Evolutionary conservation across 2,797 vertebrate genomes (phyloP), one percentile per base, ranked within the genome.

Genomic region (Hippoglossus hippoglossus): DNA sequence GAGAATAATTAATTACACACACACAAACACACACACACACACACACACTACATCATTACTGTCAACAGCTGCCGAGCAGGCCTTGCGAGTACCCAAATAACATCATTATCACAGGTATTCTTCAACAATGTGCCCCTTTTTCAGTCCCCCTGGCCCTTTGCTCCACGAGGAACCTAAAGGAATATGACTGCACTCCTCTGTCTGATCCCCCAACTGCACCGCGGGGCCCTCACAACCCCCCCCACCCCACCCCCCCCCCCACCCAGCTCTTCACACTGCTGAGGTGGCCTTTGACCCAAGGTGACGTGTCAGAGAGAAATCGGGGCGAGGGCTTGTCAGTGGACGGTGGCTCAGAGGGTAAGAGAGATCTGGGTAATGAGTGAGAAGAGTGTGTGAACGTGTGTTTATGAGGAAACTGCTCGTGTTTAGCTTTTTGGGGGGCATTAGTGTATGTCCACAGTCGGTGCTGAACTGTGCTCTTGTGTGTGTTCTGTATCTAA

Each of bases 91-190:
- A 84, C 84, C 89, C 83, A 88, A 92, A 93, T 87, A 92, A 91
- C 90, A 91, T 91, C 84, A 92, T 92, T 93, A 93, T 92, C 88
- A 86, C 87, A 90, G 90, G 89, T 84, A 88, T 93, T 93, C 86
- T 89, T 92, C 82, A 92, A 89, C 89, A 90, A 75, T 64, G 73
- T 88, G 84, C 79, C 89, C 87, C 89, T 73, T 84, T 81, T 10
- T 80, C 72, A 75, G 84, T 82, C 77, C 86, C 82, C 57, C 83
- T 63, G 76, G 82, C 81, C 86, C 72, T 87, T 80, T 70, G 80
- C 85, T 82, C 80, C 63, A 82, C 63, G 70, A 81, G 80, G 83
- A 91, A 85, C 84, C 77, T 75, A 80, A 75, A 81, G 71, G 77
- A 83, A 82, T 82, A 84, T 68, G 82, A 86, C 73, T 84, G 44